Evolutionary conservation across 1,140 invertebrate species (phyloP), one percentile per base, ranked within the genome.

Genomic region (Drosophila jambulina): DNA sequence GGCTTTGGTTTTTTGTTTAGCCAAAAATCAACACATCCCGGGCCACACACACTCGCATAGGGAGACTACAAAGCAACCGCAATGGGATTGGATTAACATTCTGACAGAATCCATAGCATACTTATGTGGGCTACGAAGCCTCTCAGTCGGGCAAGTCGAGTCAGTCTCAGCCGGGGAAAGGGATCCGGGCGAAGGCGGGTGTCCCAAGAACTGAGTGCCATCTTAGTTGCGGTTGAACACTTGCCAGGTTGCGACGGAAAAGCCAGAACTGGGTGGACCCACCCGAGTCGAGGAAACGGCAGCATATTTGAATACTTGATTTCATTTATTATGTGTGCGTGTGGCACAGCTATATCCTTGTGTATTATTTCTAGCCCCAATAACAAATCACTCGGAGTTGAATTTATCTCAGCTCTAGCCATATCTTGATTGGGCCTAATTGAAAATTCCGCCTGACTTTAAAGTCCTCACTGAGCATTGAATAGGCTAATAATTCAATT

Each of bases 1-100:
- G 75, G 29, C 43, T 65, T 57, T 46, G 49, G 45, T 51, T 71
- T 67, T 58, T 70, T 72, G 29, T 42, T 71, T 59, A 23, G 68
- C 53, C 58, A 75, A 59, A 80, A 79, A 79, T 85, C 78, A 84
- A 85, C 82, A 85, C 82, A 85, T 86, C 74, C 53, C 29, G 19
- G 23, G 17, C 15, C 42, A 34, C 43, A 48, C 54, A 38, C 19
- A 53, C 32, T 29, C 12, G 12, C 63, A 21, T 46, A 34, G 29
- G 38, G 43, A 46, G 48, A 84, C 84, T 80, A 88, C 85, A 88
- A 88, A 88, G 87, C 82, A 76, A 88, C 84, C 84, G 85, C 84
- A 88, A 69, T 88, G 78, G 78, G 85, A 88, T 88, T 88, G 86
- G 78, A 90, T 88, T 88, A 88, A 90, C 81, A 88, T 84, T 81